phyloP scores from a whole-genome alignment of 1,140 invertebrate genomes.

The Drosophila yakuba region DNA sequence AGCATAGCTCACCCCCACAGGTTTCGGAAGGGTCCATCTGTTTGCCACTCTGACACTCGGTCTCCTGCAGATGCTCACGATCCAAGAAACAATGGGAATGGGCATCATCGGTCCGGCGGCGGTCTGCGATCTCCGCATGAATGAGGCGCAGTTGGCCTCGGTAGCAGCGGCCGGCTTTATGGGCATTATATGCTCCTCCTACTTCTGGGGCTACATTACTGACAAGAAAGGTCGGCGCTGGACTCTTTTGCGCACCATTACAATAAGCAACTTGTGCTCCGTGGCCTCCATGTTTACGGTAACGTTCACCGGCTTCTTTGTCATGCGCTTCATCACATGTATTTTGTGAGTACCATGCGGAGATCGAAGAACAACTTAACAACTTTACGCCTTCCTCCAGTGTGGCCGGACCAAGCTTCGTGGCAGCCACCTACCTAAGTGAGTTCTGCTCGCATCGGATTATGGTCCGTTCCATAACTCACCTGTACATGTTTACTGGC shows the following conservation, averaged over 20 bases:
- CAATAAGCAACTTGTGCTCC: constrained; percentile 49
- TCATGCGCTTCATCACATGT: constrained; percentile 59
- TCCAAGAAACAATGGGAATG: constrained; percentile 71
- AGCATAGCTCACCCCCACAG: constrained; percentile 8
- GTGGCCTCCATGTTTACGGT: constrained; percentile 61
- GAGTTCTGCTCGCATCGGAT: constrained; percentile 63
- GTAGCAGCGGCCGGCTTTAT: constrained; percentile 66
- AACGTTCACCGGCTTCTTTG: constrained; percentile 47
- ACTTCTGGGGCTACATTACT: constrained; percentile 89
- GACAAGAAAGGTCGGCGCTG: constrained; percentile 87
- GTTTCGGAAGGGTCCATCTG: constrained; percentile 59
- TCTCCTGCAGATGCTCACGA: constrained; percentile 67
- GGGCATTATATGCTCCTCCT: constrained; percentile 86
- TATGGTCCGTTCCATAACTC: constrained; percentile 44
- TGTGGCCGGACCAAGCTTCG: constrained; percentile 65
- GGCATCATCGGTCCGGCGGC: constrained; percentile 64
- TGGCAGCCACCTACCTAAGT: constrained; percentile 59
- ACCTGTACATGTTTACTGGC: constrained; percentile 69
- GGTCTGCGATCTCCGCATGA: constrained; percentile 80
- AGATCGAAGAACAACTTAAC: background rate
- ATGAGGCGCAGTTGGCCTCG: constrained; percentile 71
- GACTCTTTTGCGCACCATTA: constrained; percentile 85
- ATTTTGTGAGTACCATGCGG: constrained; percentile 55
- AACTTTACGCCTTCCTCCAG: constrained; percentile 12
- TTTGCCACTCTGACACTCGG: constrained; percentile 58